A percentile compares a stretch with the other conserved stretches of the same genome.
Conservation (phyloP, 2,888 invertebrate genomes). For the Nezara viridula region DNA sequence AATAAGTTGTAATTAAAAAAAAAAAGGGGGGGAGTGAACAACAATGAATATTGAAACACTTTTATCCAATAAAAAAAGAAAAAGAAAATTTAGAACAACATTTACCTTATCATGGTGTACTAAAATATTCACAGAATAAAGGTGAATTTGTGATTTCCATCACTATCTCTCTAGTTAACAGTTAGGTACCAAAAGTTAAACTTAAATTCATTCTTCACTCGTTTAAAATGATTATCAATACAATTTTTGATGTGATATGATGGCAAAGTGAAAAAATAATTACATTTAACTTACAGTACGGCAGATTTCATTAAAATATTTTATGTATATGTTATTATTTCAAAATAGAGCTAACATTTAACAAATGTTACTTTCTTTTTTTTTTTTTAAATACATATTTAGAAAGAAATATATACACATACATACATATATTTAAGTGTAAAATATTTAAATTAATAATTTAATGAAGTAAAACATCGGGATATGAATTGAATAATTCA, state of each 20-base stretch:
- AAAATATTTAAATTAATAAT: background rate
- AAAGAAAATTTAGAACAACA: too few species aligned
- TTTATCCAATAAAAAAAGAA: too few species aligned
- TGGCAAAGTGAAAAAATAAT: conserved; percentile 12
- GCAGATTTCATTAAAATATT: background rate
- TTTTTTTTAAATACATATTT: background rate
- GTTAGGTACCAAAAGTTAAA: background rate
- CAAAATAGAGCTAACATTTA: conserved; percentile 3
- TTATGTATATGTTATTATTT: background rate
- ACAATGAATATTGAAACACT: too few species aligned
- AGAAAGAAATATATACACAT: background rate
- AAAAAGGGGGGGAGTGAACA: background rate
- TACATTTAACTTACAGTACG: background rate
- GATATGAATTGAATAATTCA: background rate
- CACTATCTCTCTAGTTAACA: background rate
- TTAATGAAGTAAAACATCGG: background rate
- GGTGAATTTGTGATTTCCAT: background rate
- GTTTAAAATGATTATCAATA: background rate
- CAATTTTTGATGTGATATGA: background rate
- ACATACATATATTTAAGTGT: background rate
- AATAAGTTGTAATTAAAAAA: background rate
- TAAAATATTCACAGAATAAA: too few species aligned
- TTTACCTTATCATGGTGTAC: background rate
- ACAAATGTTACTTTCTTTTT: background rate
- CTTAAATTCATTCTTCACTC: background rate